These are phyloP conservation scores for Planiliza haematocheilus DNA, from an alignment of 2,113 vertebrate species.

Conservation along the genomic window DNA sequence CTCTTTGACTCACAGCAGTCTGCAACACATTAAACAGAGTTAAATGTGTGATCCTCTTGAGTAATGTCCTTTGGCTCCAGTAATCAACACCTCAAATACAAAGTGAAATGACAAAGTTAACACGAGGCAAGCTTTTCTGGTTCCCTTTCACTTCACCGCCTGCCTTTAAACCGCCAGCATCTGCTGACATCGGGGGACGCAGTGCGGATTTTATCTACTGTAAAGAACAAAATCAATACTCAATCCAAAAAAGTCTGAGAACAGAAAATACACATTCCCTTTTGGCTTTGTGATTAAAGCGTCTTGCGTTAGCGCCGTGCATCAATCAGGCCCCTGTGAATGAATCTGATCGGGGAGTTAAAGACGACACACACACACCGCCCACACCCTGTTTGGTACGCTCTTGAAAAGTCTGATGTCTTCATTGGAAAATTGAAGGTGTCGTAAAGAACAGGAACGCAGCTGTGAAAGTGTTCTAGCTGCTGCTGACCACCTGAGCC, in stretches of 20 bases:
- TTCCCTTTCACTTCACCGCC: constrained; percentile 14
- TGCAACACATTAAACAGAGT: constrained; percentile 5
- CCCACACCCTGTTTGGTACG: constrained; percentile 1
- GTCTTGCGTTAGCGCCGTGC: constrained; percentile 10
- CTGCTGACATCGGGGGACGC: constrained; percentile 29
- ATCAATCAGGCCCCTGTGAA: constrained; percentile 29
- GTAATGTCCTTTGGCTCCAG: constrained; percentile 24
- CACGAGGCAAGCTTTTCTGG: constrained; percentile 19
- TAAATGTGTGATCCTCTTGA: background rate
- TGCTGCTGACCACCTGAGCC: constrained; percentile 23
- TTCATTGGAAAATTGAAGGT: constrained; percentile 5
- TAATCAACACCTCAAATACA: constrained; percentile 38
- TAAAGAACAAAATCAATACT: constrained; percentile 59
- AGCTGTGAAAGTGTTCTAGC: constrained; percentile 9
- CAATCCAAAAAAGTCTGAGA: constrained; percentile 46
- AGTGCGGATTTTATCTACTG: constrained; percentile 44
- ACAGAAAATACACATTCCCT: constrained; percentile 43
- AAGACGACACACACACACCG: background rate
- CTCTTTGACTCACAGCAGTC: background rate
- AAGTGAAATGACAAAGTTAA: constrained; percentile 47
- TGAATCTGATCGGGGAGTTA: constrained; percentile 25
- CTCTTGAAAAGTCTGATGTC: constrained; percentile 16
- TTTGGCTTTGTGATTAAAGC: constrained; percentile 44
- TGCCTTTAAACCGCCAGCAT: constrained; percentile 46
- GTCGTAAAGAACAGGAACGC: background rate